These are phyloP conservation scores for Bedellia somnulentella DNA, from an alignment of 2,888 invertebrate species.

Conservation along the genomic window DNA sequence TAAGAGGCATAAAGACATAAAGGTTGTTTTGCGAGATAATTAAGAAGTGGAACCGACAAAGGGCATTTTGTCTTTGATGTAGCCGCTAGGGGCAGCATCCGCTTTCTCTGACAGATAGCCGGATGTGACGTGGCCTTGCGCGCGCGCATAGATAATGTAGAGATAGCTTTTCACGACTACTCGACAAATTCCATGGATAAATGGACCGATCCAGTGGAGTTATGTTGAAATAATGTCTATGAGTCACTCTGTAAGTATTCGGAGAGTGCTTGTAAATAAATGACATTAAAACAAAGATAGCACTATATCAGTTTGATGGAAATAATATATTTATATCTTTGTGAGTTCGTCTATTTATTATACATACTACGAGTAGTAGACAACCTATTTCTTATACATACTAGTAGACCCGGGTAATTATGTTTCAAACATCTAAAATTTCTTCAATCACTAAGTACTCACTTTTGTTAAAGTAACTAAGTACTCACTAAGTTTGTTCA, in stretches of 20 bases:
- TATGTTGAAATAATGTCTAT: too few relatives aligned
- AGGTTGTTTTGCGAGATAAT: constrained; percentile 38
- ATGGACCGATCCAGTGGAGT: too few relatives aligned
- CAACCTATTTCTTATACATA: not conserved
- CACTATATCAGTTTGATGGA: too few relatives aligned
- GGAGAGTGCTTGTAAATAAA: too few relatives aligned
- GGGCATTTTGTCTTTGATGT: constrained; percentile 32
- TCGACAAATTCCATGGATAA: constrained; percentile 46
- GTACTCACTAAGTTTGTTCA: too few relatives aligned
- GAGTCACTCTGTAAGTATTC: constrained; percentile 2
- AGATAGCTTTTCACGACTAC: constrained; percentile 51
- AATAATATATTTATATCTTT: too few relatives aligned
- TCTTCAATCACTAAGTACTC: not conserved
- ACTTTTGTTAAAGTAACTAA: not conserved
- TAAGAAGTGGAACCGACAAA: constrained; percentile 37
- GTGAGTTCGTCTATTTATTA: too few relatives aligned
- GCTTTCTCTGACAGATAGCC: constrained; percentile 36
- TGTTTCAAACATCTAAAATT: too few relatives aligned
- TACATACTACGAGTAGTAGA: not conserved
- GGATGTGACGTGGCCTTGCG: constrained; percentile 50
- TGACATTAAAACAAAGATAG: too few relatives aligned
- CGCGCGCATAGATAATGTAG: constrained; percentile 7
- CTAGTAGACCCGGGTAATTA: too few relatives aligned
- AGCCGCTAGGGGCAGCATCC: constrained; percentile 36
- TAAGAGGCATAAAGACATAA: constrained; percentile 10